phyloP scores from a whole-genome alignment of 1,140 invertebrate species.

The Drosophila watanabei region DNA sequence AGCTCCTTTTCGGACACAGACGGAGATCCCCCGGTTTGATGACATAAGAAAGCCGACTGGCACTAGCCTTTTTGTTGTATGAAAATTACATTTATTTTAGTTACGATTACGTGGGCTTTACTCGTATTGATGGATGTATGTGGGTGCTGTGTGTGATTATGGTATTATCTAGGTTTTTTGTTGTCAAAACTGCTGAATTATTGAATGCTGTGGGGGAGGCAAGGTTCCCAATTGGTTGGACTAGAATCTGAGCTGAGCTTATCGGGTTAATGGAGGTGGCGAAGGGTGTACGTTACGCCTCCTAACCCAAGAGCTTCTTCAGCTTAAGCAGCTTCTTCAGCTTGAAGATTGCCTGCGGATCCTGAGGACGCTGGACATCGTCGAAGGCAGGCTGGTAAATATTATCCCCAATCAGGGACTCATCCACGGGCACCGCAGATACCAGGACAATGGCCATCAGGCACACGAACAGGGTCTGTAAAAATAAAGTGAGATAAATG shows the following conservation, averaged over 20 bases:
- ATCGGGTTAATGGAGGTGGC: neutral
- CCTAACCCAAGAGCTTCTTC: slow-evolving; percentile 72
- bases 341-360: slow-evolving; percentile 78
- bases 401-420: slow-evolving; percentile 72
- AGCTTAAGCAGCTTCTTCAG: slow-evolving; percentile 83
- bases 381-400: slow-evolving; percentile 61
- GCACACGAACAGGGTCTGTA: slow-evolving; percentile 70
- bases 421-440: slow-evolving; percentile 73
- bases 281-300: neutral
- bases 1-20: slow-evolving; percentile 26
- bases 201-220: slow-evolving; percentile 13
- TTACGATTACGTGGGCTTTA: slow-evolving; percentile 29
- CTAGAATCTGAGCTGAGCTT: slow-evolving; percentile 49
- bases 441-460: slow-evolving; percentile 65
- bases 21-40: slow-evolving; percentile 25
- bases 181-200: slow-evolving; percentile 24
- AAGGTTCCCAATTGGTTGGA: slow-evolving; percentile 46
- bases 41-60: slow-evolving; percentile 30
- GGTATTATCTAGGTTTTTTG: slow-evolving; percentile 23
- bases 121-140: slow-evolving; percentile 15
- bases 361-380: slow-evolving; percentile 70
- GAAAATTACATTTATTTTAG: slow-evolving; percentile 50
- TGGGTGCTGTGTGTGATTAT: slow-evolving; percentile 24
- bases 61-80: slow-evolving; percentile 25
- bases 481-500: neutral